These are phyloP conservation scores for Propithecus deckenii DNA, from an alignment of 2,797 vertebrate genomes.

Conservation along the genomic window DNA sequence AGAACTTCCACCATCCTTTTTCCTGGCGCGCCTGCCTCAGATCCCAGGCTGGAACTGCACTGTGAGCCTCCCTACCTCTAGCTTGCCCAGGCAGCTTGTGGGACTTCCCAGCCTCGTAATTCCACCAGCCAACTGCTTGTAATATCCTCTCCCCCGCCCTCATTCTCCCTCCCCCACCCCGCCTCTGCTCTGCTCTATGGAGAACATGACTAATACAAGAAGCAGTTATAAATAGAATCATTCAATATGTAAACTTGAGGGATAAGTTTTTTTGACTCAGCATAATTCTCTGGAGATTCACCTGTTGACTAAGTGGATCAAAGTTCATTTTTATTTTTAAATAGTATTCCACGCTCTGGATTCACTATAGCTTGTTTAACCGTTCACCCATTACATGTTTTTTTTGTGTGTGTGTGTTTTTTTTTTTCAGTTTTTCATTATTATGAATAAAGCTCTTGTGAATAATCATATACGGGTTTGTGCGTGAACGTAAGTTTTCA, in stretches of 20 bases:
- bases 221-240: neutral
- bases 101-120: neutral
- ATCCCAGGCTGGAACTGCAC: too few species aligned
- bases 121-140: neutral
- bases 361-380: neutral
- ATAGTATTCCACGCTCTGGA: neutral
- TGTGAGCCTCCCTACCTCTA: neutral
- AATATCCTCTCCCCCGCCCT: too few species aligned
- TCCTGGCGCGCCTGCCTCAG: too few species aligned
- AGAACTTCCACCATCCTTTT: neutral
- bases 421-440: neutral
- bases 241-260: too few species aligned
- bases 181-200: neutral
- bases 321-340: neutral
- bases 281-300: neutral
- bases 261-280: neutral
- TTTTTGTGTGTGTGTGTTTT: too few species aligned
- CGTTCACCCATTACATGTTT: neutral
- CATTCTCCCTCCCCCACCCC: neutral
- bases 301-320: neutral
- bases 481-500: neutral
- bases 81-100: neutral
- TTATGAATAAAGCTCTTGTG: neutral
- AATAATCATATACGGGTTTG: neutral
- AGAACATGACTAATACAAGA: neutral